These are phyloP conservation scores for Limanda limanda DNA, from an alignment of 2,113 vertebrate genomes.

Conservation along the genomic window DNA sequence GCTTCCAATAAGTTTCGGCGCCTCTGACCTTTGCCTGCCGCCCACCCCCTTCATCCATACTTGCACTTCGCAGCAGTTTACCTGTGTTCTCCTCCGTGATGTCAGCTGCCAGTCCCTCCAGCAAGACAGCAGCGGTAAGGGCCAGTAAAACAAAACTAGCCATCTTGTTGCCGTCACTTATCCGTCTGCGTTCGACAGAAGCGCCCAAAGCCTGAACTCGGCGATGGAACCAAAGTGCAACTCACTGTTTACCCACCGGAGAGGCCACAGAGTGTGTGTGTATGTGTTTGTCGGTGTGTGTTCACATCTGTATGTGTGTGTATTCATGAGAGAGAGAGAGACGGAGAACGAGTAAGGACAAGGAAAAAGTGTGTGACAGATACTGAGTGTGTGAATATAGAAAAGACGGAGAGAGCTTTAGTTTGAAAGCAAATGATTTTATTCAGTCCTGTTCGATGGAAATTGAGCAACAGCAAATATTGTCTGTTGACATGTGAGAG, in stretches of 20 bases:
- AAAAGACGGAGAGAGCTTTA: background rate
- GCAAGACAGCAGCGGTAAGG: conserved; percentile 48
- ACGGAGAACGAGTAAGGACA: background rate
- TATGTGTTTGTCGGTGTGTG: conserved; percentile 22
- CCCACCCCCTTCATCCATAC: background rate
- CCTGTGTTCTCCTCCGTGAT: conserved; percentile 59
- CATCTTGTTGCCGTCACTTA: conserved; percentile 62
- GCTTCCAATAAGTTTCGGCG: background rate
- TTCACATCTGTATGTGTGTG: conserved; percentile 9
- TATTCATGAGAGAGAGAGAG: background rate
- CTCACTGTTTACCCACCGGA: conserved; percentile 68
- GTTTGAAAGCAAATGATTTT: background rate
- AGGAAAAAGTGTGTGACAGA: background rate
- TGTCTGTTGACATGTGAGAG: conserved; percentile 24
- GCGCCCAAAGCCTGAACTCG: conserved; percentile 16
- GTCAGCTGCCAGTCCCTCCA: conserved; percentile 47
- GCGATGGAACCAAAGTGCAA: conserved; percentile 76
- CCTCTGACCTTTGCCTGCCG: background rate
- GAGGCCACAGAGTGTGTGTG: conserved; percentile 3
- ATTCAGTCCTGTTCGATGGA: background rate
- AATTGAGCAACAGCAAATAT: conserved; percentile 44
- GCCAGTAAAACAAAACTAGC: conserved; percentile 53
- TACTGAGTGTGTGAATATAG: background rate
- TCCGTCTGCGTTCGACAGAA: conserved; percentile 13
- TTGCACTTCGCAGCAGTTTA: conserved; percentile 14